These are phyloP conservation scores for Acridotheres tristis DNA, from an alignment of 2,797 vertebrate species.

Conservation along the genomic window DNA sequence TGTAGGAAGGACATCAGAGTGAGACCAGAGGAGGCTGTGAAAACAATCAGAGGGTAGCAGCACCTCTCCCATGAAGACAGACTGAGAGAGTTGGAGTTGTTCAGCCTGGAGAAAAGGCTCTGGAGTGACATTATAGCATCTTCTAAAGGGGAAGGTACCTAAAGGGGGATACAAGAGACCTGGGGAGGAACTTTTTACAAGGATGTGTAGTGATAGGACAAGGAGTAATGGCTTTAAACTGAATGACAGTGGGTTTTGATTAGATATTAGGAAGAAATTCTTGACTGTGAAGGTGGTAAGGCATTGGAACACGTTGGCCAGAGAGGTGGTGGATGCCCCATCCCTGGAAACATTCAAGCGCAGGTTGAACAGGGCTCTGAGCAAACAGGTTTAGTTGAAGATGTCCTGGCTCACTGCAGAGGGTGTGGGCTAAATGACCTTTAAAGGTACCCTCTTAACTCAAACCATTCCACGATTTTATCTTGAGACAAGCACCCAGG, in stretches of 20 bases:
- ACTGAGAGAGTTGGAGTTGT: not conserved
- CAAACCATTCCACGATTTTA: not conserved
- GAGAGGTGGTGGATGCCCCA: not conserved
- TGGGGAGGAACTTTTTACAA: not conserved
- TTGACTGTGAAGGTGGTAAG: not conserved
- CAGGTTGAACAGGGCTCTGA: not conserved
- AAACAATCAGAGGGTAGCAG: not conserved
- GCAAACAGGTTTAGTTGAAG: not conserved
- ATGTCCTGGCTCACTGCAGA: not conserved
- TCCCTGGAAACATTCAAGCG: not conserved
- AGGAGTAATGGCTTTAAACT: not conserved
- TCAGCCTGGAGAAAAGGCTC: not conserved
- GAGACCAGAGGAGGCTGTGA: not conserved
- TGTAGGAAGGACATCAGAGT: not conserved
- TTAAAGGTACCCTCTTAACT: not conserved
- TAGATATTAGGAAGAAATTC: not conserved
- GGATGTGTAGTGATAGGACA: not conserved
- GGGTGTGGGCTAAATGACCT: not conserved
- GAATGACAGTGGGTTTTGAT: not conserved
- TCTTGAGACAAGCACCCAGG: not conserved
- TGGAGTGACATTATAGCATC: not conserved
- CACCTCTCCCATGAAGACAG: not conserved
- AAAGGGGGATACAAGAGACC: not conserved
- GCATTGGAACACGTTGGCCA: not conserved
- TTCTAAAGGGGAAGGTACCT: not conserved